A percentile compares a stretch with the other conserved stretches of the same genome.
Evolutionary conservation across 2,888 invertebrate genomes (phyloP).

Genomic region (Meghimatium bilineatum): DNA sequence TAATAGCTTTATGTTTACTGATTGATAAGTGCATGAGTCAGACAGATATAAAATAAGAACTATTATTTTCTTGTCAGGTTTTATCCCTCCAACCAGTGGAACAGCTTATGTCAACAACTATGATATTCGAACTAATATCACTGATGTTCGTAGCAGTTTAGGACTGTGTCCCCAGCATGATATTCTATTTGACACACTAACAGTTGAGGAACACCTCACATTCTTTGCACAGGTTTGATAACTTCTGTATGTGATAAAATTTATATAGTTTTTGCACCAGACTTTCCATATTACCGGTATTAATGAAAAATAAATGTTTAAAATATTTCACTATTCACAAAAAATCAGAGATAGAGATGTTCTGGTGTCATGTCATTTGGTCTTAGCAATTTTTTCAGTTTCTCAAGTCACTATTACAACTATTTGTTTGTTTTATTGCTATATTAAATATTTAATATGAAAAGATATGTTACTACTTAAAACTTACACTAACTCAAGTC

Average conservation of each 20-base stretch:
- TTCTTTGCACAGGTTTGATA: constrained; percentile 86
- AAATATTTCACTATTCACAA: too few species aligned
- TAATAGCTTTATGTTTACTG: neutral
- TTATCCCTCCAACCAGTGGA: constrained; percentile 78
- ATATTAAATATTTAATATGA: too few species aligned
- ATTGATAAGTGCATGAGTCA: neutral
- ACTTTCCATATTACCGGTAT: too few species aligned
- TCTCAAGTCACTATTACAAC: too few species aligned
- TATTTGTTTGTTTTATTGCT: too few species aligned
- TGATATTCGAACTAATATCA: constrained; percentile 83
- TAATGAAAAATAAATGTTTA: too few species aligned
- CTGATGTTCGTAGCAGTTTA: constrained; percentile 83
- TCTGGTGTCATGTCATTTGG: too few species aligned
- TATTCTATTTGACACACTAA: constrained; percentile 87
- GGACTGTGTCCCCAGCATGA: constrained; percentile 93
- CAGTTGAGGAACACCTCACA: constrained; percentile 87
- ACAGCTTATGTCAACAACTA: constrained; percentile 84
- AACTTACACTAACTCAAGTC: too few species aligned
- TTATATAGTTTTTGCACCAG: too few species aligned
- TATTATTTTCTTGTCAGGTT: constrained; percentile 56
- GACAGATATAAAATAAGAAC: neutral
- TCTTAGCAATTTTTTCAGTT: too few species aligned
- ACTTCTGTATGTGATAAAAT: neutral
- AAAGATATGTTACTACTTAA: too few species aligned
- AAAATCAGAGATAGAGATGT: too few species aligned